Percentiles rank a stretch among this genome's conserved stretches.
Evolutionary conservation across 2,888 invertebrate genomes (phyloP).

Genomic region (Brenthis daphne): DNA sequence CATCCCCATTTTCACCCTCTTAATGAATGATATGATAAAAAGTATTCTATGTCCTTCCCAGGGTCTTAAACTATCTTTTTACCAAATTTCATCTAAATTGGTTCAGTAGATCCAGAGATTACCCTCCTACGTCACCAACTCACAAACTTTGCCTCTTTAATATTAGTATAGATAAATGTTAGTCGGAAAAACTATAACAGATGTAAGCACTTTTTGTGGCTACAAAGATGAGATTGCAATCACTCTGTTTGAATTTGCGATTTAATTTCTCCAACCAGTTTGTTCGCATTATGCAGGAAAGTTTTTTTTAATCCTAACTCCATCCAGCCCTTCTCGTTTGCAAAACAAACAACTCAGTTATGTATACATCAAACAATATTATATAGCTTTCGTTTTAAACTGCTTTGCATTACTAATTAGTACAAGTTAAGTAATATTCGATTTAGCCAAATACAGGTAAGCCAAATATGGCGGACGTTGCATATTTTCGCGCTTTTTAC

Average conservation of each 20-base stretch:
- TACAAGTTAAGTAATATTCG: conserved; percentile 13
- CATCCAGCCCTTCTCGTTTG: conserved; percentile 2
- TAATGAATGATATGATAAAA: too few species aligned
- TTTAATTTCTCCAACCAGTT: conserved; percentile 21
- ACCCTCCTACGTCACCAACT: too few species aligned
- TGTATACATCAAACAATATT: neutral
- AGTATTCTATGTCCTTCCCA: too few species aligned
- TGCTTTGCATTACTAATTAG: conserved; percentile 13
- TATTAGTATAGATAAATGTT: too few species aligned
- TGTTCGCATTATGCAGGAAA: conserved; percentile 12
- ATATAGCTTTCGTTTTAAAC: conserved; percentile 10
- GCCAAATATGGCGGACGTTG: conserved; percentile 40
- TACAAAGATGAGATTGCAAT: conserved; percentile 3
- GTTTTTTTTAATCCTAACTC: conserved; percentile 12
- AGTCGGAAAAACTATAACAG: neutral
- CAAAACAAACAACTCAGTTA: conserved; percentile 10
- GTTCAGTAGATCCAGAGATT: too few species aligned
- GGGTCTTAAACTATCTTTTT: too few species aligned
- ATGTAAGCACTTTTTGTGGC: neutral
- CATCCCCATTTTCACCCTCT: too few species aligned
- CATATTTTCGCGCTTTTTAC: conserved; percentile 49
- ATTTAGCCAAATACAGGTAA: conserved; percentile 17
- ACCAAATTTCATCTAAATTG: too few species aligned
- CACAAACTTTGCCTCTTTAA: too few species aligned
- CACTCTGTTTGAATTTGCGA: conserved; percentile 5